phyloP scores from a whole-genome alignment of 2,113 vertebrate genomes.

The Gasterosteus aculeatus region DNA sequence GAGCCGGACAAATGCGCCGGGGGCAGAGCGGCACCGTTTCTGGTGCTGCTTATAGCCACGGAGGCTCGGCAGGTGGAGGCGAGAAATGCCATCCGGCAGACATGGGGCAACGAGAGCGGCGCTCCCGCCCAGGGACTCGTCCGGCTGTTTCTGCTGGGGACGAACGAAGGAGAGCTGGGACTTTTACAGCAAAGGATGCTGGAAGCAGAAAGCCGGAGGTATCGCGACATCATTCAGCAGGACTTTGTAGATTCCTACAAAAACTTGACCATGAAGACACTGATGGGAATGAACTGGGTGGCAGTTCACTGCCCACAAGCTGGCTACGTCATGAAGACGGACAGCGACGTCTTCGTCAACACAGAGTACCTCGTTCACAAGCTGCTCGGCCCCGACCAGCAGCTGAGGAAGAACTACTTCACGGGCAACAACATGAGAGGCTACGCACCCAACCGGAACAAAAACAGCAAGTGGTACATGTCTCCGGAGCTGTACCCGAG shows the following conservation, averaged over 20 bases:
- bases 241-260: constrained; percentile 94
- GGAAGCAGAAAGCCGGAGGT: constrained; percentile 86
- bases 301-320: constrained; percentile 86
- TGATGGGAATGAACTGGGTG: constrained; percentile 99
- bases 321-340: constrained; percentile 96
- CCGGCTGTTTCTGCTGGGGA: constrained; percentile 90
- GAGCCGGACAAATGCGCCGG: constrained; percentile 89
- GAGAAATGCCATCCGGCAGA: constrained; percentile 93
- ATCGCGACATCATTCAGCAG: constrained; percentile 94
- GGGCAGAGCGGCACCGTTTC: constrained; percentile 82
- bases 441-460: constrained; percentile 91
- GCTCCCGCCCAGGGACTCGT: constrained; percentile 83
- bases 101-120: constrained; percentile 93
- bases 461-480: constrained; percentile 98
- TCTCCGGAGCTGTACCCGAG: constrained; percentile 89
- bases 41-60: constrained; percentile 92
- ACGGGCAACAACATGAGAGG: constrained; percentile 95
- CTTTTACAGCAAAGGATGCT: constrained; percentile 84
- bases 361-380: constrained; percentile 94
- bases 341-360: constrained; percentile 98
- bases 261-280: constrained; percentile 95
- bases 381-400: constrained; percentile 88
- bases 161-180: constrained; percentile 78
- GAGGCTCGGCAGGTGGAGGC: constrained; percentile 90
- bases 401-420: constrained; percentile 88